Evolutionary conservation across 64 coral and sea anemone genomes (phyloP), one percentile per base, ranked within the genome.

Genomic region (Actinia tenebrosa): DNA sequence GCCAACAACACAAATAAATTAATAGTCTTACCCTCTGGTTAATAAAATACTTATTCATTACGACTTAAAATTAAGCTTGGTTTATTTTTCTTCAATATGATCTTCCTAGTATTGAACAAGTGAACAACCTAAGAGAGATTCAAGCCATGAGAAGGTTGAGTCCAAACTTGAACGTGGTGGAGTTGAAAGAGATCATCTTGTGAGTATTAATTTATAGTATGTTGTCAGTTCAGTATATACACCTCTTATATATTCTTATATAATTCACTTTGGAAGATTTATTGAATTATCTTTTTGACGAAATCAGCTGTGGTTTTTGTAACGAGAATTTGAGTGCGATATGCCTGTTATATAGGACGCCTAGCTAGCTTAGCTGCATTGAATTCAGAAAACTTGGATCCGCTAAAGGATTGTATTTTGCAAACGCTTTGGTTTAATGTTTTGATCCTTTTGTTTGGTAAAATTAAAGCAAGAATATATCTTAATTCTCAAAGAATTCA

Each of bases 81-180:
- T 75, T 75, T n/a, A 75, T 22, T 79, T 27, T 84, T 50, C 80
- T 80, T 85, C 60, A 79, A 10, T 86, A 80, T 84, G 44, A 81
- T 64, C 54, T 61, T 55, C 25, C 15, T 64, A 99, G 96, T n/a
- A 72, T 99, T 84, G 96, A 99, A 79, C 96, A 99, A 88, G 96
- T 99, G n/a, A 99, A 99, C 50, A 99, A 99, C 30, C 53, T 99
- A 19, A 89, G 96, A 80, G 96, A 99, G 86, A 92, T 99, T 5
- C 96, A 99, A 84, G 96, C 96, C 2, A 99, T 99, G 96, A 69
- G 93, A 63, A 91, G 96, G 10, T 44, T 99, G 37, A 95, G 86
- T 69, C 96, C 96, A 10, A 93, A 99, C 89, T 87, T 89, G 43
- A 94, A 99, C 88, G 93, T 99, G 1, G 91, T 99, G 42, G 93